These are phyloP conservation scores for Rhinoderma darwinii DNA, from an alignment of 2,113 vertebrate species.

Conservation along the genomic window DNA sequence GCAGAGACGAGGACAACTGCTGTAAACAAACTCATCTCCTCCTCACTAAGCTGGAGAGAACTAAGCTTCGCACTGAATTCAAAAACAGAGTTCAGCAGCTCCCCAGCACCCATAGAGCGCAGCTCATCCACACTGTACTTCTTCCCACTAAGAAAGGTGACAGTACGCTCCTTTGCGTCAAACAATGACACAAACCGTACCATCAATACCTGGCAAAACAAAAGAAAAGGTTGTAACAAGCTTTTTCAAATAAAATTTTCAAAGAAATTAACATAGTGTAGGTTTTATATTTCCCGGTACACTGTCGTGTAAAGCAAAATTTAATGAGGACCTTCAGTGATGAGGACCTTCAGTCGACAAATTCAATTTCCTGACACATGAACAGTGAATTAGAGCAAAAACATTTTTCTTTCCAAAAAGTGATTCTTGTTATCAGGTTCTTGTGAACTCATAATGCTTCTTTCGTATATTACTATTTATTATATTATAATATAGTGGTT, in stretches of 20 bases:
- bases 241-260: background rate
- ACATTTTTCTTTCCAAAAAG: too few relatives aligned
- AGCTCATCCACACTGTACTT: constrained; percentile 89
- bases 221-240: constrained; percentile 19
- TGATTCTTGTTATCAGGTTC: too few relatives aligned
- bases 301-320: background rate
- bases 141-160: constrained; percentile 94
- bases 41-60: constrained; percentile 85
- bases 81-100: constrained; percentile 95
- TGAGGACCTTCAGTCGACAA: background rate
- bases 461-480: too few relatives aligned
- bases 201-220: constrained; percentile 88
- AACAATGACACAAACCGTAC: constrained; percentile 94
- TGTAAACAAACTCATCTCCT: constrained; percentile 96
- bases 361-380: background rate
- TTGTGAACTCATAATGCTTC: too few relatives aligned
- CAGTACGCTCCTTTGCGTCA: constrained; percentile 87
- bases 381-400: background rate
- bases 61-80: constrained; percentile 97
- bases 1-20: constrained; percentile 96
- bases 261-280: background rate
- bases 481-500: background rate
- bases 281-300: background rate
- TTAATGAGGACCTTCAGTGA: background rate
- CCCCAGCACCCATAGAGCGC: constrained; percentile 88